Percentiles rank a stretch among this genome's conserved stretches.
These are phyloP conservation scores for Percina caprodes DNA, from an alignment of 2,113 vertebrate genomes.

Conservation along the genomic window DNA sequence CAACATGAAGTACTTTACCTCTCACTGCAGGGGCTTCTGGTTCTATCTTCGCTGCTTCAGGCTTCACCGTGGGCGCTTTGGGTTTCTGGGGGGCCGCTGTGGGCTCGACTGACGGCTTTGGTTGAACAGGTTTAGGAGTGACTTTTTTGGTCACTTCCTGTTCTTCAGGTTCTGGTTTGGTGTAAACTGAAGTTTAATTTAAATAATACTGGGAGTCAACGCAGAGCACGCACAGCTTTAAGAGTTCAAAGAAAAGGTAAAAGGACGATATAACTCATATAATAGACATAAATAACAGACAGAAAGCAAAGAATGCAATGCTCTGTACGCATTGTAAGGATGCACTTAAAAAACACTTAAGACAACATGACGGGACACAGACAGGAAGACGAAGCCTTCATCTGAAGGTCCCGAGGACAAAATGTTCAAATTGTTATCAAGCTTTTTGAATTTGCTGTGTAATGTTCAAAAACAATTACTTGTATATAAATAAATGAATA, in stretches of 20 bases:
- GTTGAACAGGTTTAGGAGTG: constrained; percentile 28
- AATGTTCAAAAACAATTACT: not conserved
- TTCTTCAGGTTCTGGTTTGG: constrained; percentile 40
- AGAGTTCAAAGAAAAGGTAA: constrained; percentile 26
- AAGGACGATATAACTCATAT: constrained; percentile 6
- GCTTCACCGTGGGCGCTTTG: constrained; percentile 26
- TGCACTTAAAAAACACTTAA: not conserved
- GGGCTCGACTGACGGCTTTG: constrained; percentile 35
- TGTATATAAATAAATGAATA: not conserved
- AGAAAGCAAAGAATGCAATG: constrained; percentile 30
- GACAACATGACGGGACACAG: constrained; percentile 1
- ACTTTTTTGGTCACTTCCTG: constrained; percentile 21
- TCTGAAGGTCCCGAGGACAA: not conserved
- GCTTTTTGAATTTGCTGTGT: not conserved
- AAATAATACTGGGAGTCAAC: constrained; percentile 55
- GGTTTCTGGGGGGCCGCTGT: constrained; percentile 15
- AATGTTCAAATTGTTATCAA: not conserved
- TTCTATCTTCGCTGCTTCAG: constrained; percentile 48
- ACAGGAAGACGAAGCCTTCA: not conserved
- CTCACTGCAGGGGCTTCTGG: constrained; percentile 38
- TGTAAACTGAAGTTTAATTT: constrained; percentile 25
- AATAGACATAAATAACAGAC: not conserved
- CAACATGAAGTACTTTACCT: constrained; percentile 69
- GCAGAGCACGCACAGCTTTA: constrained; percentile 1
- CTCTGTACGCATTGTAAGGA: not conserved